These are phyloP conservation scores for Polypedilum vanderplanki DNA, from an alignment of 1,140 invertebrate genomes.

Conservation along the genomic window DNA sequence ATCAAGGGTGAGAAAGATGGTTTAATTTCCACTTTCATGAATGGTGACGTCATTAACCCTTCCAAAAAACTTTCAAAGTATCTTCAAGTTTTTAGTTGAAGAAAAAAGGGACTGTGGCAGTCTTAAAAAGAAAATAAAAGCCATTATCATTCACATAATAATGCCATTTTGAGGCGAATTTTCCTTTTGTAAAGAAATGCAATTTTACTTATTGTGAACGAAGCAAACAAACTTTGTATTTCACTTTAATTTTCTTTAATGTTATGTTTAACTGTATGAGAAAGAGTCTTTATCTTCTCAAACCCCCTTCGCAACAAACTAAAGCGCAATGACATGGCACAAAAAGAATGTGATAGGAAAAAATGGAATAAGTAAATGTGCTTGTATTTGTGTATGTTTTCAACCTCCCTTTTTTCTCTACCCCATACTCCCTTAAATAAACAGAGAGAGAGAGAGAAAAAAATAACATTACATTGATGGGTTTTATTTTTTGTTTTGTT, in stretches of 20 bases:
- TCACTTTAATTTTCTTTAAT: conserved; percentile 20
- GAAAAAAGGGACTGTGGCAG: not conserved
- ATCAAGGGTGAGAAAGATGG: not conserved
- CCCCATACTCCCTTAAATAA: not conserved
- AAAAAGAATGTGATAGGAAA: not conserved
- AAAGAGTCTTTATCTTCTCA: not conserved
- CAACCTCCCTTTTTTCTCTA: not conserved
- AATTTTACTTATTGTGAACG: not conserved
- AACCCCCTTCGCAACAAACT: not conserved
- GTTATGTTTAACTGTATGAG: not conserved
- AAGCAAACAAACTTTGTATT: conserved; percentile 9
- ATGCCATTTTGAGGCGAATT: conserved; percentile 21
- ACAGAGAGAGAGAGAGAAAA: not conserved
- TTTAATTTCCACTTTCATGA: conserved; percentile 9
- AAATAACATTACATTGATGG: conserved; percentile 24
- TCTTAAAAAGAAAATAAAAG: not conserved
- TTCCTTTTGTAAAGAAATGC: not conserved
- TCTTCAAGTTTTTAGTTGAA: not conserved
- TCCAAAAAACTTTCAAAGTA: not conserved
- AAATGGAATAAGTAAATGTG: not conserved
- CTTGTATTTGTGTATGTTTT: not conserved
- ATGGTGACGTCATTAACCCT: conserved; percentile 26
- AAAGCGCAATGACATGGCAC: conserved; percentile 25
- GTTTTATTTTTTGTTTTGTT: conserved; percentile 26
- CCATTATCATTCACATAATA: conserved; percentile 24